Base-by-base conservation (phyloP, 2,113 vertebrate species). In the Apteryx mantelli region DNA sequence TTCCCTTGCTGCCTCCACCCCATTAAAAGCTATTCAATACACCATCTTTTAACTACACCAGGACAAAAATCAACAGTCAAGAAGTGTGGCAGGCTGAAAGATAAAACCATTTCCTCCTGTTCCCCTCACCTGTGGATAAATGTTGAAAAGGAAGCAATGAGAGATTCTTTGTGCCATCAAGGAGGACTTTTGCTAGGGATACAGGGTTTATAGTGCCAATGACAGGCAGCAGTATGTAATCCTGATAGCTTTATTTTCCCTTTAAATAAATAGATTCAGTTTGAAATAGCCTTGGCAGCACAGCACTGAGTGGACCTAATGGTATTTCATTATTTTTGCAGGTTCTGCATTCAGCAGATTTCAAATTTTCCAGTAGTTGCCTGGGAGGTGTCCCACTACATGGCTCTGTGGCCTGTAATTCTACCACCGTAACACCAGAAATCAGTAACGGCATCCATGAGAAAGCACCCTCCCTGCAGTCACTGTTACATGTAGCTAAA, bases 331-430 rank as follows among this genome's bases (percentile, higher is more conserved):
- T n/a, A 53, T 92, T 84, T 84, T 64, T 68, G 68, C 4, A 2
- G 38, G 44, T 75, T 89, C 4, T 6, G 56, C 77, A 85, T 87
- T 91, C 65, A 89, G 74, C 4, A 34, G 61, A 83, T 76, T 82
- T 77, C 75, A 82, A 66, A 79, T 91, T 91, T 96, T 92, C 91
- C 86, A 93, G 53, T 77, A 84, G 86, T 52, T 96, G 94, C 60
- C 86, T 75, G 42, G 64, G 78, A 92, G 92, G 84, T 16, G 0
- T 92, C 86, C 91, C 4, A 17, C 65, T 82, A 25, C 52, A 76
- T 19, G 13, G 81, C 84, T 80, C 71, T 38, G 0, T 84, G 91
- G 42, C 0, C 0, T 42, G 77, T 68, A 87, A 95, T 87, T 94
- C 89, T 26, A 91, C 93, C 55, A 21, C 73, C 7, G 50, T 81